Evolutionary conservation across 1,140 invertebrate species (phyloP).

Genomic region (Heliconius melpomene): DNA sequence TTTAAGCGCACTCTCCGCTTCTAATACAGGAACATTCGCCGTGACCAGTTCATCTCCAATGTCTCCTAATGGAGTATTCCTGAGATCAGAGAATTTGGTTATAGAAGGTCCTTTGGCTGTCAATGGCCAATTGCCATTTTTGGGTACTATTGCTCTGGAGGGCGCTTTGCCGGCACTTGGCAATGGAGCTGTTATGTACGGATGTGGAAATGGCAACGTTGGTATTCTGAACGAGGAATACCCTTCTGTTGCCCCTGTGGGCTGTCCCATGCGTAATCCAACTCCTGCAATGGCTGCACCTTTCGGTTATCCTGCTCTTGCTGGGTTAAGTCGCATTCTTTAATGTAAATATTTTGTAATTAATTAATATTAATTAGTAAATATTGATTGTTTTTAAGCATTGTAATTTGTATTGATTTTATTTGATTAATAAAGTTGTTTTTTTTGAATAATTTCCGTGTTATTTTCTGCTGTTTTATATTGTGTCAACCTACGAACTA

Average conservation of each 20-base stretch:
- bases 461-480: background rate
- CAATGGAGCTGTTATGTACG: slow-evolving; percentile 43
- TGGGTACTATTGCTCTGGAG: slow-evolving; percentile 48
- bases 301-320: background rate
- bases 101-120: slow-evolving; percentile 52
- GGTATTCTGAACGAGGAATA: slow-evolving; percentile 40
- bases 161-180: slow-evolving; percentile 48
- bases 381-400: background rate
- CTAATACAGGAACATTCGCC: slow-evolving; percentile 40
- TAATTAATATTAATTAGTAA: background rate
- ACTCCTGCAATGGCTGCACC: background rate
- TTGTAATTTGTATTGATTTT: background rate
- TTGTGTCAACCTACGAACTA: no score
- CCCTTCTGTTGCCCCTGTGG: background rate
- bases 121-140: slow-evolving; percentile 50
- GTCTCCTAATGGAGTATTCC: slow-evolving; percentile 46
- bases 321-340: background rate
- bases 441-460: background rate
- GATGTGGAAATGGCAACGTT: slow-evolving; percentile 45
- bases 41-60: slow-evolving; percentile 55
- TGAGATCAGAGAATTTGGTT: slow-evolving; percentile 49
- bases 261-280: background rate
- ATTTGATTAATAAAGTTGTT: background rate
- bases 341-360: background rate
- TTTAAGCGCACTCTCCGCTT: slow-evolving; percentile 31